Evolutionary conservation across 1,140 invertebrate species (phyloP).

Genomic region (Euura saliciscinereae): DNA sequence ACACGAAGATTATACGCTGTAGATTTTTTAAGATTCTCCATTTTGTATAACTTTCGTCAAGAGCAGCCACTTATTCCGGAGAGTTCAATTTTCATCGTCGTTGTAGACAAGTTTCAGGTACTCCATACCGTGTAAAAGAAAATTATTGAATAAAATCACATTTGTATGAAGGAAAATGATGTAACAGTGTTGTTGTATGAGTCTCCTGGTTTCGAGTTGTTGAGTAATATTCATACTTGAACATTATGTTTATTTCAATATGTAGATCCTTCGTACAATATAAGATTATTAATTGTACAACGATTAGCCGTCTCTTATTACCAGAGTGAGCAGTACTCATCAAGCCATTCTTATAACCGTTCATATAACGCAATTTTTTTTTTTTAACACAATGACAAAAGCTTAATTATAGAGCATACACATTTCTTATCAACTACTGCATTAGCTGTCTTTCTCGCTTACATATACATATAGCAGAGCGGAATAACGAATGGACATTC

Average conservation of each 20-base stretch:
- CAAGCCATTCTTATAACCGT: background rate
- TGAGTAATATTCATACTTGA: slow-evolving; percentile 15
- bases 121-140: background rate
- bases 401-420: background rate
- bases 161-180: background rate
- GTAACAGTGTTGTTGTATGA: background rate
- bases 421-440: background rate
- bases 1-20: too few species aligned
- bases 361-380: background rate
- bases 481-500: background rate
- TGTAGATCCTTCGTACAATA: slow-evolving; percentile 24
- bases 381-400: slow-evolving; percentile 1
- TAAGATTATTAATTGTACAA: slow-evolving; percentile 25
- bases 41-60: too few species aligned
- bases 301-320: slow-evolving; percentile 16
- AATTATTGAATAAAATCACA: background rate
- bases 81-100: background rate
- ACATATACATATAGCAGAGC: background rate
- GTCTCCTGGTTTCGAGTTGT: background rate
- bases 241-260: slow-evolving; percentile 20
- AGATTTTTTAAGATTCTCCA: too few species aligned
- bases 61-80: too few species aligned
- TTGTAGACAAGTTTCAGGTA: background rate
- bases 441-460: background rate
- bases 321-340: slow-evolving; percentile 11